Evolutionary conservation across 2,797 vertebrate species (phyloP), one percentile per base, ranked within the genome.

Genomic region (Halcyon leucocephala): DNA sequence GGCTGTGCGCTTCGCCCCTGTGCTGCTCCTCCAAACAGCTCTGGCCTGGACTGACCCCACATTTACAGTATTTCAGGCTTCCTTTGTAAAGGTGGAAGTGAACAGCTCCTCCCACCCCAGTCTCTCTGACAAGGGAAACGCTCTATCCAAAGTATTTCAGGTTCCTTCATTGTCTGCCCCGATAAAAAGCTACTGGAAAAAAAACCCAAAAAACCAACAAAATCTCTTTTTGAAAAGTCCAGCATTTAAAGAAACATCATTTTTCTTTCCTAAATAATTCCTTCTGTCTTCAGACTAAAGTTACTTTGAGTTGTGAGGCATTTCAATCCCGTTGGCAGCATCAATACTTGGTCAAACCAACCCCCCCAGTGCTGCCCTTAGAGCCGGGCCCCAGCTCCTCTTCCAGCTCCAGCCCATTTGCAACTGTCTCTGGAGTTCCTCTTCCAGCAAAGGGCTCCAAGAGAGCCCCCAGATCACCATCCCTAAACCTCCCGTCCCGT

Each of bases 1-100:
- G 57, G 60, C 73, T 76, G 44, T 1, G 0, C 0, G 2, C 3
- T 3, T 33, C 2, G 0, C 65, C 2, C 0, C 62, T 0, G 0
- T 13, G 6, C 29, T 7, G 2, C 57, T 46, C 74, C 78, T 54
- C 35, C 21, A 1, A 8, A 55, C 1, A 2, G 20, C 39, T 41
- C 37, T 67, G 16, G 73, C 87, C 94, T 28, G 65, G 62, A 2
- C 54, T 91, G 94, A 94, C 88, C 82, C 54, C 69, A 18, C 1
- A 49, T 65, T 25, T 16, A 44, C 51, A 20, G 0, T 28, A 22
- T 24, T 86, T 86, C 22, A 11, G 9, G 8, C 79, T 85, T 84
- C 67, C 54, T 76, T 39, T 8, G 29, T 19, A 54, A 42, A 33
- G 15, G 16, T 60, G 26, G 65, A 51, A 65, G 26, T 0, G 1